Conservation (phyloP, 2,888 invertebrate species). For the Erannis defoliaria region DNA sequence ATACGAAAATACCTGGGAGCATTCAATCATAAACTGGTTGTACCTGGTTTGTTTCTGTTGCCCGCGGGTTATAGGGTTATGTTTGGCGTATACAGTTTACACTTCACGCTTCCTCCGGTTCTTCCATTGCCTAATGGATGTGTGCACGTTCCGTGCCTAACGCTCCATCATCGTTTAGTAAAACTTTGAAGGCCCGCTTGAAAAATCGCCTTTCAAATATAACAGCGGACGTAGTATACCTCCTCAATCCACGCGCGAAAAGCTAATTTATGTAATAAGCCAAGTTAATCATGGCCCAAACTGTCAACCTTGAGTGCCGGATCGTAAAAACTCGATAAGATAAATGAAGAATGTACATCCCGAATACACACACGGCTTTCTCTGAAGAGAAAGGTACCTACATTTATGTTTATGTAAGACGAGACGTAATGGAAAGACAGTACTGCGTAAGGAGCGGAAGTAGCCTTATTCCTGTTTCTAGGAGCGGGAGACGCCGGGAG, state of each 20-base stretch:
- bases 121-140: conserved; percentile 61
- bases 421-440: conserved; percentile 63
- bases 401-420: conserved; percentile 57
- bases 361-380: conserved; percentile 46
- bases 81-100: conserved; percentile 66
- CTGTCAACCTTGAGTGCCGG: conserved; percentile 37
- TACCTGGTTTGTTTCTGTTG: conserved; percentile 85
- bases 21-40: conserved; percentile 82
- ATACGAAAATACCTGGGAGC: conserved; percentile 78
- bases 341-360: conserved; percentile 39
- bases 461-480: conserved; percentile 70
- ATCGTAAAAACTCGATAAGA: conserved; percentile 45
- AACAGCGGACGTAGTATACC: conserved; percentile 23
- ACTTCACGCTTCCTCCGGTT: conserved; percentile 62
- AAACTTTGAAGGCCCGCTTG: conserved; percentile 40
- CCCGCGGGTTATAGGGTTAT: conserved; percentile 64
- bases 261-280: conserved; percentile 38
- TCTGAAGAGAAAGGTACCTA: conserved; percentile 48
- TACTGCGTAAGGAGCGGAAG: conserved; percentile 71
- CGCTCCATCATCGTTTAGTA: conserved; percentile 47
- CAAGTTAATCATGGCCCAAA: conserved; percentile 37
- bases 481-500: conserved; percentile 57
- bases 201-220: conserved; percentile 31
- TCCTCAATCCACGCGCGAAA: conserved; percentile 14
- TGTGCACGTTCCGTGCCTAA: conserved; percentile 50